Evolutionary conservation across 2,113 vertebrate genomes (phyloP).

Genomic region (Cercocebus atys): DNA sequence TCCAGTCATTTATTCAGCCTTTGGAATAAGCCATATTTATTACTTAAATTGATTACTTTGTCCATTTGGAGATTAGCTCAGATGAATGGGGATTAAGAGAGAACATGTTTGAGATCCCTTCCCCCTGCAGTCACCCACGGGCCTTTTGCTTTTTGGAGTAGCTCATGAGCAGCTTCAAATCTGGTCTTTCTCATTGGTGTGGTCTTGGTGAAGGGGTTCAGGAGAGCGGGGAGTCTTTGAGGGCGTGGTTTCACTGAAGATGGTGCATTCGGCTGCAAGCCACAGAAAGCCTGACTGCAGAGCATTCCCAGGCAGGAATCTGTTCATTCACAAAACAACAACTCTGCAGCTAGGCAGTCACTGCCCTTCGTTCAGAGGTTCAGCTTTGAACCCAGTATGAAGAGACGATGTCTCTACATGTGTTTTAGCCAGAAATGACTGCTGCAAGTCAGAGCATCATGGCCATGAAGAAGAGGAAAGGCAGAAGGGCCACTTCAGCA

Average conservation of each 20-base stretch:
- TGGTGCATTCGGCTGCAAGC: background rate
- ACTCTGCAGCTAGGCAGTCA: background rate
- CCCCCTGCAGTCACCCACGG: background rate
- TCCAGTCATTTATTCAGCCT: conserved; percentile 60
- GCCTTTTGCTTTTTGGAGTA: background rate
- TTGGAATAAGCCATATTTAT: conserved; percentile 65
- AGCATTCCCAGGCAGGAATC: background rate
- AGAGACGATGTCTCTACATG: background rate
- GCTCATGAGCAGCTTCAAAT: background rate
- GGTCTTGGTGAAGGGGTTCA: background rate
- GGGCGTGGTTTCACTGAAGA: background rate
- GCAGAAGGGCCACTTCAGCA: background rate
- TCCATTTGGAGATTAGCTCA: conserved; percentile 54
- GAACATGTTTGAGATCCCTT: background rate
- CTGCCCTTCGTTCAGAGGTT: background rate
- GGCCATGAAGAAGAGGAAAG: background rate
- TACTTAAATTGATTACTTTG: conserved; percentile 42
- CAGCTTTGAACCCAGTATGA: too few relatives aligned
- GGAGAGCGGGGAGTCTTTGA: background rate
- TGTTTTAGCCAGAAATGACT: background rate
- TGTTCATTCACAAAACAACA: background rate
- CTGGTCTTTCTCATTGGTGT: background rate
- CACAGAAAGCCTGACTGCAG: background rate
- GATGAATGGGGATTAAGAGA: conserved; percentile 23
- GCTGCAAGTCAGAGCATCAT: background rate